Conservation (phyloP, 2,888 invertebrate species). For the Timandra comae region DNA sequence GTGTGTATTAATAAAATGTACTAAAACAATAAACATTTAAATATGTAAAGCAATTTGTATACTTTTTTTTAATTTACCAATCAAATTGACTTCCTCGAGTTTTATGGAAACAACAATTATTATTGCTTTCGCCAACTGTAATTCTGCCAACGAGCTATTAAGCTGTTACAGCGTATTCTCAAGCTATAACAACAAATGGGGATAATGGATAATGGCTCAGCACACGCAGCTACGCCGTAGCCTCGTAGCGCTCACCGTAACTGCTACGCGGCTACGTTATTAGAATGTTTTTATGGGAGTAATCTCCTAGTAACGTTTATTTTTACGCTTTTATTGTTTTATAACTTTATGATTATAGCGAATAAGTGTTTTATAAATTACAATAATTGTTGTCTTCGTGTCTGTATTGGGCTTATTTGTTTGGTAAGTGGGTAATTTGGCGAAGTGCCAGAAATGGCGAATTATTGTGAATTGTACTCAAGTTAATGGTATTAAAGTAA, state of each 20-base stretch:
- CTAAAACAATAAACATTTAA: no score
- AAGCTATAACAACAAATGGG: slow-evolving; percentile 15
- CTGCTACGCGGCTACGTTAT: slow-evolving; percentile 23
- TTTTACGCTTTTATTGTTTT: slow-evolving; percentile 21
- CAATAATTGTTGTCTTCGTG: neutral
- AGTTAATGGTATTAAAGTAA: no score
- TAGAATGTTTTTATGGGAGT: slow-evolving; percentile 26
- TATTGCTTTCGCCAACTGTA: no score
- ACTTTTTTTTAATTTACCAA: no score
- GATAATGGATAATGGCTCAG: slow-evolving; percentile 20
- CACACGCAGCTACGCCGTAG: slow-evolving; percentile 24
- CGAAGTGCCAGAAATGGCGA: no score
- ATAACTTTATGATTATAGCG: slow-evolving; percentile 15
- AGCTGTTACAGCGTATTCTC: neutral
- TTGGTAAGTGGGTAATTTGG: no score
- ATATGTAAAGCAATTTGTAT: no score
- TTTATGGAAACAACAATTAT: no score
- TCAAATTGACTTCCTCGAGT: no score
- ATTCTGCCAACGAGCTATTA: neutral
- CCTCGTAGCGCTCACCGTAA: slow-evolving; percentile 7
- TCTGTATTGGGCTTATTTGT: neutral
- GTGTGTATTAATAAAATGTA: no score
- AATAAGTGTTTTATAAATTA: slow-evolving; percentile 5
- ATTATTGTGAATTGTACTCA: no score
- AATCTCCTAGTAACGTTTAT: slow-evolving; percentile 19